phyloP scores from a whole-genome alignment of 2,797 vertebrate genomes.

The Macrochelys suwanniensis region DNA sequence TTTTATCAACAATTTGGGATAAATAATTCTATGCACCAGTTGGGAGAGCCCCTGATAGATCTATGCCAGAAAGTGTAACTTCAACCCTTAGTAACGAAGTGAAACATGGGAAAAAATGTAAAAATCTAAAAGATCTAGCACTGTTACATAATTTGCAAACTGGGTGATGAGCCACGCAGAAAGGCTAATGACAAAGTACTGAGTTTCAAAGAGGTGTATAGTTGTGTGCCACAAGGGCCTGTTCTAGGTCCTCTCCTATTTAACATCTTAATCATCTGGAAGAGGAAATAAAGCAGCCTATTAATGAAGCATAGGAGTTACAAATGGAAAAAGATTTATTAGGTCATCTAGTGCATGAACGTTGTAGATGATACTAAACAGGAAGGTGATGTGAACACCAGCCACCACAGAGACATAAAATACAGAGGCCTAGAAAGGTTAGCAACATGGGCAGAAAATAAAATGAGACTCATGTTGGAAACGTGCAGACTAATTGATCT shows the following conservation, averaged over 20 bases:
- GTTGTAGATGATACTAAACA: not conserved
- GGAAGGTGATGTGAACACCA: not conserved
- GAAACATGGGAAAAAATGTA: not conserved
- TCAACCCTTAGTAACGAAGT: not conserved
- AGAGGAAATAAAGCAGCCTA: not conserved
- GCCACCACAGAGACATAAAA: not conserved
- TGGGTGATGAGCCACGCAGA: too few relatives aligned
- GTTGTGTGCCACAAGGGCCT: not conserved
- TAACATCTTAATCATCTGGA: not conserved
- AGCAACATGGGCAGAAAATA: not conserved
- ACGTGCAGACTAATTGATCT: fast-evolving
- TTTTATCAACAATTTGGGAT: slow-evolving; percentile 29
- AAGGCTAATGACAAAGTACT: too few relatives aligned
- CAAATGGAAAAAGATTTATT: not conserved
- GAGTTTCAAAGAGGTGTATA: too few relatives aligned
- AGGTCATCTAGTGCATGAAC: not conserved
- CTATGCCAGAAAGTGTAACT: not conserved
- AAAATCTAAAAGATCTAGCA: not conserved
- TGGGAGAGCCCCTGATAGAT: not conserved
- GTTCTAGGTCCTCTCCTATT: not conserved
- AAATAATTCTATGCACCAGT: not conserved
- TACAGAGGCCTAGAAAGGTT: not conserved
- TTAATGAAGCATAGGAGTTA: not conserved
- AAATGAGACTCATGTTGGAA: fast-evolving
- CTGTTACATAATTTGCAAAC: too few relatives aligned